These are phyloP conservation scores for Xestia sexstrigata DNA, from an alignment of 2,888 invertebrate species.

Conservation along the genomic window DNA sequence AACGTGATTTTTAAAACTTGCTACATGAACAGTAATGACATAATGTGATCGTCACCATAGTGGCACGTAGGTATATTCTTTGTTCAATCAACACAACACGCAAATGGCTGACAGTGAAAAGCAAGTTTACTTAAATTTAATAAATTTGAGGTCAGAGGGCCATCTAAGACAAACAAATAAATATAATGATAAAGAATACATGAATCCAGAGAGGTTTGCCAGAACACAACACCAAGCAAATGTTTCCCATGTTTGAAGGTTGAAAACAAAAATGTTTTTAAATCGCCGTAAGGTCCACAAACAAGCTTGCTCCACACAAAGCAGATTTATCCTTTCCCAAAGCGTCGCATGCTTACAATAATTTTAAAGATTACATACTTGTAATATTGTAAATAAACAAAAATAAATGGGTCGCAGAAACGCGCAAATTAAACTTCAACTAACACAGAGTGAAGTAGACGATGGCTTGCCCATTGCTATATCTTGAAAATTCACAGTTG, in stretches of 20 bases:
- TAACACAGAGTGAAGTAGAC: conserved; percentile 74
- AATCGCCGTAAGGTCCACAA: neutral
- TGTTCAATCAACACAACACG: neutral
- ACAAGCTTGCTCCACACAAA: conserved; percentile 35
- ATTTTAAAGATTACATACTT: conserved; percentile 67
- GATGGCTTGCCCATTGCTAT: conserved; percentile 78
- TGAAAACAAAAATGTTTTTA: conserved; percentile 1
- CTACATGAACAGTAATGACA: neutral
- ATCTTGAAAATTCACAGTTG: conserved; percentile 6
- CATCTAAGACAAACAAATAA: neutral
- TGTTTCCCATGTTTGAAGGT: conserved; percentile 26
- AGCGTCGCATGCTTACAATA: conserved; percentile 61
- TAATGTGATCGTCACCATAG: neutral
- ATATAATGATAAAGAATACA: neutral
- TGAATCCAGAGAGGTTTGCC: conserved; percentile 11
- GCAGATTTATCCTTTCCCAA: conserved; percentile 42
- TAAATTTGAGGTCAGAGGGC: neutral
- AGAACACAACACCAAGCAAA: conserved; percentile 36
- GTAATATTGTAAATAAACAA: conserved; percentile 58
- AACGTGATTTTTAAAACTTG: neutral
- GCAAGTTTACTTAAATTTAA: neutral
- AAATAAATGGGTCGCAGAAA: conserved; percentile 35
- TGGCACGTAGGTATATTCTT: neutral
- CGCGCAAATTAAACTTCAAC: conserved; percentile 66
- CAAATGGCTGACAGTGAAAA: neutral